phyloP scores from a whole-genome alignment of 2,888 invertebrate species.

The Leucania comma region DNA sequence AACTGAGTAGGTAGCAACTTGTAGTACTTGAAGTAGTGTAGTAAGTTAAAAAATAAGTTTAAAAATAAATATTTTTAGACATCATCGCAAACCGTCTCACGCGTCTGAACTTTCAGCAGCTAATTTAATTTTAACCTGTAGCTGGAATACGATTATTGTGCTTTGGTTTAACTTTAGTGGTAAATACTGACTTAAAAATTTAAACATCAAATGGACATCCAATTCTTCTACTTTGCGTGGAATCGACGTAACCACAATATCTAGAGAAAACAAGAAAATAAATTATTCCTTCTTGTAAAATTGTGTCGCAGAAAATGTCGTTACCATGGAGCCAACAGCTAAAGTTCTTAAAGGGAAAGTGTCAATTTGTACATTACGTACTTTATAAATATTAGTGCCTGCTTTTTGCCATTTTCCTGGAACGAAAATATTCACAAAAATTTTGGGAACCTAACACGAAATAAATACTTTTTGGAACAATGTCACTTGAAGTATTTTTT shows the following conservation, averaged over 20 bases:
- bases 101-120: not conserved
- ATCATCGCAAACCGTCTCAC: not conserved
- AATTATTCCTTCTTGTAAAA: constrained; percentile 2
- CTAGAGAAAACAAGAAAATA: constrained; percentile 16
- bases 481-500: not conserved
- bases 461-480: not conserved
- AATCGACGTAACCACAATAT: constrained; percentile 19
- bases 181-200: not conserved
- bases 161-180: not conserved
- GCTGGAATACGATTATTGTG: too few species aligned
- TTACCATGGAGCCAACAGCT: constrained; percentile 4
- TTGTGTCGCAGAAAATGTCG: constrained; percentile 26
- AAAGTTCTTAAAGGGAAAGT: not conserved
- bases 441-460: not conserved
- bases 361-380: not conserved
- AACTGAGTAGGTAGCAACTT: not conserved
- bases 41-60: too few species aligned
- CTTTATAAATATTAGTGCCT: not conserved
- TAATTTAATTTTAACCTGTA: not conserved
- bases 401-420: not conserved
- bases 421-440: not conserved
- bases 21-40: too few species aligned
- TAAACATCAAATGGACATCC: not conserved
- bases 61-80: too few species aligned
- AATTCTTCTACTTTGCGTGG: not conserved